Base-by-base conservation (phyloP, 2,797 vertebrate species). In the Geotria australis region DNA sequence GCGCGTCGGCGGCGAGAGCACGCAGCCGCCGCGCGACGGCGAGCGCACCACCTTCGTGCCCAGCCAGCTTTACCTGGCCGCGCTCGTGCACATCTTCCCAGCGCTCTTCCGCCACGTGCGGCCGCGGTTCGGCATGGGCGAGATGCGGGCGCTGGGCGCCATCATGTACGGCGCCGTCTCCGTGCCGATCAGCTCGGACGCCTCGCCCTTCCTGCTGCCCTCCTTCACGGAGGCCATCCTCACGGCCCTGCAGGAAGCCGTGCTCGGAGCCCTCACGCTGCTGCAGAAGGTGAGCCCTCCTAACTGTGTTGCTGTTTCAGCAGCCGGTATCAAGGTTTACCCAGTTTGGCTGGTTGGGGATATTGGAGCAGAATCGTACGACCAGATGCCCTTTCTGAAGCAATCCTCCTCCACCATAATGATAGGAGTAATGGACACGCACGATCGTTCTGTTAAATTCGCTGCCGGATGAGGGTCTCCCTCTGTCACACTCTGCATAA, bases 21-120 rank as follows among this genome's bases (percentile, higher is more conserved):
- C 91, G 9, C 77, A 73, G 53, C 84, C 91, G 11, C 89, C 86
- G 12, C 46, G 70, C 63, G 70, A 74, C 58, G 73, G 73, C 56
- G 83, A 94, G 67, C 89, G 85, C 72, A 70, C 81, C 59, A 76
- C 80, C 64, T 98, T 98, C 61, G 84, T 95, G 70, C 91, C 91
- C 51, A 95, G 89, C 65, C 91, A 98, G 72, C 88, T 86, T 62
- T 98, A 95, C 73, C 82, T 98, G 66, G 94, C 91, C 47, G 91
- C 91, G 48, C 70, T 98, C 69, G 76, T 95, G 68, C 91, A 98
- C 59, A 96, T 96, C 68, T 96, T 95, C 68, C 89, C 89, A 7
- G 84, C 91, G 38, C 79, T 98, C 64, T 96, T 96, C 72, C 85
- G 88, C 64, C 91, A 95, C 73, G 88, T 96, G 65, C 91, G 89